phyloP scores from a whole-genome alignment of 2,113 vertebrate species.

The Carassius gibelio region DNA sequence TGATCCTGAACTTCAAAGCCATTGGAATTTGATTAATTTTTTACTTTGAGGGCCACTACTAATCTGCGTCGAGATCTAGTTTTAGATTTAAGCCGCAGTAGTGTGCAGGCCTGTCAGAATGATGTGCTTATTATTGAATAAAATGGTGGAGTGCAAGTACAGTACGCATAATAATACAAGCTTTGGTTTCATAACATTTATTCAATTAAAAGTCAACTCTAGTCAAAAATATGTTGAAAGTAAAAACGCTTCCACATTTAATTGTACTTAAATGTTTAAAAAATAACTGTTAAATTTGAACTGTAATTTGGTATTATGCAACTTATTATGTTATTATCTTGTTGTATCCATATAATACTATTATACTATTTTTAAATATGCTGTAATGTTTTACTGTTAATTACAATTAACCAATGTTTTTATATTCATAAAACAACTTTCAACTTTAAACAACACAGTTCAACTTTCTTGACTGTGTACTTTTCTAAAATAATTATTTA shows the following conservation, averaged over 20 bases:
- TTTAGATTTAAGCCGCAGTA: conserved; percentile 45
- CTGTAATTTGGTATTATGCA: no score
- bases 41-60: conserved; percentile 67
- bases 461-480: background rate
- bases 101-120: conserved; percentile 33
- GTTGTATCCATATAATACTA: no score
- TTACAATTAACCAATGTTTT: no score
- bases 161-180: background rate
- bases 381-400: no score
- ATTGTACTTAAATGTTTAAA: background rate
- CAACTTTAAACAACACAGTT: no score
- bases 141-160: conserved; percentile 7
- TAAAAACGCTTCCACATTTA: background rate
- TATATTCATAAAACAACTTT: no score
- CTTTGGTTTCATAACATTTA: conserved; percentile 11
- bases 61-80: conserved; percentile 53
- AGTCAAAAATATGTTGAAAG: background rate
- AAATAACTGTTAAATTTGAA: background rate
- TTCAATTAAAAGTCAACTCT: background rate
- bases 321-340: no score
- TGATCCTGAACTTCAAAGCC: conserved; percentile 67
- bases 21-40: conserved; percentile 67
- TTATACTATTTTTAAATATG: no score
- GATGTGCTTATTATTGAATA: background rate
- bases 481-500: background rate